Percentiles rank a stretch among this genome's conserved stretches.
Conservation (phyloP, 2,797 vertebrate genomes). For the Alauda arvensis region DNA sequence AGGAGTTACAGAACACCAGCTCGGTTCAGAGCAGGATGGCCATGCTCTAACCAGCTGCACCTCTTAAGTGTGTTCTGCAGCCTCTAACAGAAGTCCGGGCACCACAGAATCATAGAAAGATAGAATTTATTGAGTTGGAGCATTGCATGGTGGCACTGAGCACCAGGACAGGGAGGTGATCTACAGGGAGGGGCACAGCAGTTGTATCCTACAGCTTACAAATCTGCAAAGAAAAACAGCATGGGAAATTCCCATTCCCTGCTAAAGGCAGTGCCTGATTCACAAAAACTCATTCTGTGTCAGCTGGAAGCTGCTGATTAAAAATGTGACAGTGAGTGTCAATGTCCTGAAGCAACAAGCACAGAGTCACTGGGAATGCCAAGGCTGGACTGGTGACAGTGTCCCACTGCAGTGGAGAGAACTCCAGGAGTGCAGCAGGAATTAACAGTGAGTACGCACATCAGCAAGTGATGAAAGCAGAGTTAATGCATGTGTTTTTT, state of each 20-base stretch:
- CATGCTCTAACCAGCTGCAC: neutral
- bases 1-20: neutral
- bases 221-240: neutral
- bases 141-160: rapidly evolving
- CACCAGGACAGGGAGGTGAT: neutral
- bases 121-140: rapidly evolving
- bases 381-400: neutral
- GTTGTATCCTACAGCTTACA: neutral
- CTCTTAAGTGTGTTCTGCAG: neutral
- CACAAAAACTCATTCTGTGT: neutral
- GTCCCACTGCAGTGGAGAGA: neutral
- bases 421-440: neutral
- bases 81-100: neutral
- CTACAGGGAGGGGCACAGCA: rapidly evolving
- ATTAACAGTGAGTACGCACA: neutral
- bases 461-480: neutral
- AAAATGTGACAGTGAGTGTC: neutral
- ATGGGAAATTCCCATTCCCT: neutral
- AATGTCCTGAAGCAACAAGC: neutral
- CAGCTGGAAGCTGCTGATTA: neutral
- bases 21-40: neutral
- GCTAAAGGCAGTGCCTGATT: neutral
- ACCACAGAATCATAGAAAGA: neutral
- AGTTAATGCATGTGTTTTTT: neutral
- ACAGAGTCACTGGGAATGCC: neutral